These are phyloP conservation scores for Drosophila melanica DNA, from an alignment of 1,140 invertebrate genomes.

Conservation along the genomic window DNA sequence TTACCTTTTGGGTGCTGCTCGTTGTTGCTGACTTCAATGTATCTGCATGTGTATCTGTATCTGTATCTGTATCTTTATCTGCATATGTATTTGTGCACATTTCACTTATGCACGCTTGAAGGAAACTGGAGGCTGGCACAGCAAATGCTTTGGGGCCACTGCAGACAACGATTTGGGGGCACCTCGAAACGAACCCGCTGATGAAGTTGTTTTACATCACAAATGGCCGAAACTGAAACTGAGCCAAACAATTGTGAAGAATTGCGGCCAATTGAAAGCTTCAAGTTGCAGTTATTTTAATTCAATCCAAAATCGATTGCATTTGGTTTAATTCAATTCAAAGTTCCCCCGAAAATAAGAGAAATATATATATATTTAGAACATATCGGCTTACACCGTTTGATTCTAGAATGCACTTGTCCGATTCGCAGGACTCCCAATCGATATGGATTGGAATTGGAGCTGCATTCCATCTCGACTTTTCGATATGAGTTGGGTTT, in stretches of 20 bases:
- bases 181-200: constrained; percentile 34
- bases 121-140: constrained; percentile 23
- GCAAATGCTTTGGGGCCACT: constrained; percentile 1
- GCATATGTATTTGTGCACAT: constrained; percentile 65
- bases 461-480: constrained; percentile 31
- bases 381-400: constrained; percentile 19
- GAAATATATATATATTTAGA: neutral
- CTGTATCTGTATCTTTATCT: constrained; percentile 18
- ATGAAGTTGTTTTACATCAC: constrained; percentile 75
- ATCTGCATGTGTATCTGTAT: constrained; percentile 38
- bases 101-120: constrained; percentile 78
- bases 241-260: neutral
- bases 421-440: constrained; percentile 22
- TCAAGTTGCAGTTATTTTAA: too few species aligned
- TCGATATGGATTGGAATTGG: constrained; percentile 41
- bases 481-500: too few species aligned
- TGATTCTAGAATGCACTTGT: constrained; percentile 23
- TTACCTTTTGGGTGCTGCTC: constrained; percentile 75
- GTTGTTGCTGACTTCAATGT: constrained; percentile 54
- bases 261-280: too few species aligned
- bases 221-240: constrained; percentile 39
- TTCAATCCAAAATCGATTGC: too few species aligned
- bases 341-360: too few species aligned
- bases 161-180: neutral
- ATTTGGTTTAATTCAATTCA: too few species aligned